Conservation (phyloP, 2,113 vertebrate genomes). For the rabbit (Oryctolagus cuniculus) region mOryCun1.1 NC_091443.1:84530001-84530500, state of each 20-base stretch:
- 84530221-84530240: conserved; percentile 85
- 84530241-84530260: conserved; percentile 80
- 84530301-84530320: conserved; percentile 68
- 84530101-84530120: conserved; percentile 69
- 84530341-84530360: conserved; percentile 61
- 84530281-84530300: conserved; percentile 78
- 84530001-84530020: neutral
- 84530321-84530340: conserved; percentile 77
- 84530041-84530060: neutral
- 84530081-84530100: neutral
- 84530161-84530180: conserved; percentile 83
- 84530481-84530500: conserved; percentile 74
- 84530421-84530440: conserved; percentile 72
- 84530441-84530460: conserved; percentile 46
- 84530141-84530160: conserved; percentile 55
- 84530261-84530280: conserved; percentile 81
- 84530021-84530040: neutral
- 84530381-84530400: conserved; percentile 80
- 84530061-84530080: neutral
- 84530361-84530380: conserved; percentile 73
- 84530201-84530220: conserved; percentile 78
- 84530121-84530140: conserved; percentile 64
- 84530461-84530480: conserved; percentile 82
- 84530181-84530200: conserved; percentile 83
- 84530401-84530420: conserved; percentile 63